Base-by-base conservation (phyloP, 2,113 vertebrate species). In the Sylvietta virens region DNA sequence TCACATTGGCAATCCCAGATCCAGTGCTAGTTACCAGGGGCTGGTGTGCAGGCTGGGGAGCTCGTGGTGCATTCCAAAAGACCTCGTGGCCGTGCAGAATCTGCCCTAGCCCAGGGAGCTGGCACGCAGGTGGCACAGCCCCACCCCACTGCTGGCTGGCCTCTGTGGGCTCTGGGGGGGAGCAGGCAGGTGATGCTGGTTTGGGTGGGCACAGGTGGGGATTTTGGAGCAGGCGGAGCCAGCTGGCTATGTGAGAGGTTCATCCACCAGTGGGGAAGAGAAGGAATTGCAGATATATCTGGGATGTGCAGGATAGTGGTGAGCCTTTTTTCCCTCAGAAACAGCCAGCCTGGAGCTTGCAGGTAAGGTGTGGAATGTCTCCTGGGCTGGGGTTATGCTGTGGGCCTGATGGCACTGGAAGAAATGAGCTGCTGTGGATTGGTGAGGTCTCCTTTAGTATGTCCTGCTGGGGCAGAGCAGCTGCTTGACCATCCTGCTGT, bases 241-340 rank as follows among this genome's bases (percentile, higher is more conserved):
- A 24, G 76, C 24, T 66, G 73, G 10, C 11, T 9, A 13, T 5
- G 15, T 31, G 76, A 12, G 67, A 77, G 54, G 39, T 10, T 70
- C 57, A 26, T 65, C 30, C 2, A 7, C 7, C 2, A 0, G 5
- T n/a, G 30, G 23, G 22, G 37, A 56, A n/a, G 48, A 37, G 15
- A 47, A 39, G 7, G 24, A 37, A 6, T 19, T 26, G 37, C 16
- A 67, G 54, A 14, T 67, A 16, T 7, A 19, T n/a, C 54, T 91
- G 71, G 30, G 18, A 60, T 42, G 15, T 21, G 27, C 3, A 21
- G 23, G 1, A 0, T 1, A 8, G 2, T 0, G 0, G 6, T 7
- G 20, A 2, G 3, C 3, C 1, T 3, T 54, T 58, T 15, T 2
- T 8, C 9, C 11, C 10, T 45, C 1, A 4, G 57, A 31, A 80